Base-by-base conservation (phyloP, 2,888 invertebrate species). In the Drosophila buzzatii region DNA sequence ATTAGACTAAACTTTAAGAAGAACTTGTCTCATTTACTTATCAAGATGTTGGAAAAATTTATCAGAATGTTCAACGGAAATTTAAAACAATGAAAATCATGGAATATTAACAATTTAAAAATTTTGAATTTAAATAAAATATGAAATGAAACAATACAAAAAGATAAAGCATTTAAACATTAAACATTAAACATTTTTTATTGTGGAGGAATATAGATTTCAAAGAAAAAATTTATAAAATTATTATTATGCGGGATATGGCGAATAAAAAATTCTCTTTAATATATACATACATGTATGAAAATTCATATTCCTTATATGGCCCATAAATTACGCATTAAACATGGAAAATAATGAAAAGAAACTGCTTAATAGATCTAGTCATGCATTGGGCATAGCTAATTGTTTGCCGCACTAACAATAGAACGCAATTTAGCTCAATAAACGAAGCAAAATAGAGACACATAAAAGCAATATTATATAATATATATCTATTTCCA, bases 391-490 rank as follows among this genome's bases (percentile, higher is more conserved):
- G 20, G 18, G 31, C 20, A 18, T 42, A 49, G 44, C 41, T 59
- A 67, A 73, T 73, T 66, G 52, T 31, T 42, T 37, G 23, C 8
- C 16, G 0, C 44, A 53, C 31, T 39, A 49, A 49, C 41, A 75
- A 75, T 59, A 57, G 41, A 37, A 33, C 44, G 27, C 70, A 77
- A 76, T 76, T 66, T 55, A 70, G 72, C 51, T 47, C 60, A 60
- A 80, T 67, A 65, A 67, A 35, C n/a, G 31, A 35, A 55, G 59
- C 52, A 31, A 76, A 76, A 45, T 42, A 37, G 44, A 41, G 27
- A 3, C 33, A 33, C n/a, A 58, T 47, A 64, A 44, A 33, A 58
- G 39, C 44, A 64, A 23, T 53, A 41, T n/a, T n/a, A 9, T 39
- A 53, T 27, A 27, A 39, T 39, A 39, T 27, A 31, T 31, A 12